Evolutionary conservation across 2,113 vertebrate genomes (phyloP), one percentile per base, ranked within the genome.

Genomic region (Ochotona princeps): DNA sequence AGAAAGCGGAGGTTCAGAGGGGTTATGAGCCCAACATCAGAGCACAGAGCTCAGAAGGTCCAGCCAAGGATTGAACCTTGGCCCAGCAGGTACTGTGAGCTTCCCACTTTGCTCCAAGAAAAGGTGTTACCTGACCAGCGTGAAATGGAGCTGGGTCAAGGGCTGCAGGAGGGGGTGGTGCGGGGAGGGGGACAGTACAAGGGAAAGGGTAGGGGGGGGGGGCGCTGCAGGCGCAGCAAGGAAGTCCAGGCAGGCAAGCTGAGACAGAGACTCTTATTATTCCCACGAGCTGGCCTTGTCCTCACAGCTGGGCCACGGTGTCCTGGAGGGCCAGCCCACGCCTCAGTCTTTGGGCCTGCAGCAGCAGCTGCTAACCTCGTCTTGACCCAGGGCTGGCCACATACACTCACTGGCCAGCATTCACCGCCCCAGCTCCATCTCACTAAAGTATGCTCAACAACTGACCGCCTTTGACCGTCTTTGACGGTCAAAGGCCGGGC

Each of bases 241-340:
- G 38, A 73, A 0, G 49, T 54, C 28, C 54, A 49, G 72, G 49
- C 82, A 15, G 0, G 28, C 2, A 21, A 60, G 84, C 4, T 0
- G 20, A 79, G 73, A 94, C 81, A 94, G 76, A 54, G 76, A 7
- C 51, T 26, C 10, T 44, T 13, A 67, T 88, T 94, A 81, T 94
- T 74, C 72, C 67, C 93, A 92, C 8, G 0, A 8, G 11, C 35
- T 17, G 20, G 86, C 73, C 60, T 32, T 26, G 54, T 78, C 26
- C 35, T 63, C 17, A 8, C 65, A 47, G 80, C 9, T 32, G 35
- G 89, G 85, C 80, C 30, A 0, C 0, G 0, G 51, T n/a, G 70
- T 82, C 65, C 92, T 47, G 20, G 26, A 92, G 47, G 75, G 63
- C 51, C 0, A 0, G 35, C 93, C 90, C 82, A 92, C 1, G 13